Conservation (phyloP, 1,140 invertebrate genomes). For the Drosophila neocordata region DNA sequence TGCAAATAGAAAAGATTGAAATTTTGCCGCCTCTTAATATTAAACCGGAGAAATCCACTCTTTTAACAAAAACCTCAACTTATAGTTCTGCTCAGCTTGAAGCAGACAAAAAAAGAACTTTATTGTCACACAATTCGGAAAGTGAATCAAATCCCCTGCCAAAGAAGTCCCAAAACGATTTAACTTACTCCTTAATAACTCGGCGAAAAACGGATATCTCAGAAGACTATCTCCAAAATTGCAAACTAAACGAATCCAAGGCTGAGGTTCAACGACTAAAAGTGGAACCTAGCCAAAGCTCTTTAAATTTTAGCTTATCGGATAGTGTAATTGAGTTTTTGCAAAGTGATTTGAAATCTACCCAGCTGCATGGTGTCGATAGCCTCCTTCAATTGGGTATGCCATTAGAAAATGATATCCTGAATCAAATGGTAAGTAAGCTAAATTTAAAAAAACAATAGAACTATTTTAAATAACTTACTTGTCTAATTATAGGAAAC, state of each 20-base stretch:
- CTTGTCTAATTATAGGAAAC: not conserved
- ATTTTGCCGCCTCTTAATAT: slow-evolving; percentile 27
- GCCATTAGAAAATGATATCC: not conserved
- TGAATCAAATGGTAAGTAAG: not conserved
- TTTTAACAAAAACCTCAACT: not conserved
- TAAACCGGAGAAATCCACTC: not conserved
- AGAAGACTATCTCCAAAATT: not conserved
- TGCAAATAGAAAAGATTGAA: slow-evolving; percentile 34
- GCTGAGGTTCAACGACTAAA: slow-evolving; percentile 1
- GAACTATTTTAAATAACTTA: not conserved
- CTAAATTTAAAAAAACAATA: not conserved
- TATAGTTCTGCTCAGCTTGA: not conserved
- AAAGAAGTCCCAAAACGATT: not conserved
- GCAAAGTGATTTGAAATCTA: slow-evolving; percentile 17
- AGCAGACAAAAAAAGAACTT: too few species aligned
- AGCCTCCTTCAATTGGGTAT: slow-evolving; percentile 28
- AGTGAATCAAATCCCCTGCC: not conserved
- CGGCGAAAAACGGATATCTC: too few species aligned
- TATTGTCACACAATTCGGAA: not conserved
- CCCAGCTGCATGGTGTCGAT: slow-evolving; percentile 14
- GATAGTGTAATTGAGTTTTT: slow-evolving; percentile 22
- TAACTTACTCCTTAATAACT: not conserved
- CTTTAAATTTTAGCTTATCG: slow-evolving; percentile 25
- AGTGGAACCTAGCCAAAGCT: not conserved
- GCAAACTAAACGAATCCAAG: not conserved